Evolutionary conservation across 1,140 invertebrate species (phyloP).

Genomic region (Orussus abietinus): DNA sequence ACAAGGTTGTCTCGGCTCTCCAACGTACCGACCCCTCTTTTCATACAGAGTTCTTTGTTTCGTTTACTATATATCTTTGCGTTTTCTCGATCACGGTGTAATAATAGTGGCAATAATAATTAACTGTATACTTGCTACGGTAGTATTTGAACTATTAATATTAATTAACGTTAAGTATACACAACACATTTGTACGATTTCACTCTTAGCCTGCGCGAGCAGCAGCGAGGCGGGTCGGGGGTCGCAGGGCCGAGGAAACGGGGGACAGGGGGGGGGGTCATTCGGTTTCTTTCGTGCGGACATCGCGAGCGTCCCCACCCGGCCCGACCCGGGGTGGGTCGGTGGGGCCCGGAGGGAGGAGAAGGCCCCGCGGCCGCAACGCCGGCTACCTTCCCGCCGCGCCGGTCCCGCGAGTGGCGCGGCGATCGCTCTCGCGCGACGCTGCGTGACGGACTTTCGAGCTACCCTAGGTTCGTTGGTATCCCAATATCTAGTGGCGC

Average conservation of each 20-base stretch:
- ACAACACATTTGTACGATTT: conserved; percentile 54
- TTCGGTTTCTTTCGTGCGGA: conserved; percentile 13
- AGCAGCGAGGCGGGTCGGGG: conserved; percentile 27
- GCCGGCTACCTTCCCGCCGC: too few species aligned
- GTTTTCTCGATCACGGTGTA: conserved; percentile 7
- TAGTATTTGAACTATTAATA: conserved; percentile 49
- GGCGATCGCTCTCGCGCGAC: too few species aligned
- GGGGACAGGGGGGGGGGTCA: conserved; percentile 20
- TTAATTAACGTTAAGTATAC: conserved; percentile 52
- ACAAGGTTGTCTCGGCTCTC: neutral
- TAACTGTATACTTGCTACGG: conserved; percentile 34
- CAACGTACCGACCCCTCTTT: neutral
- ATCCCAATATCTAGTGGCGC: too few species aligned
- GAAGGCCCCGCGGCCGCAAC: too few species aligned
- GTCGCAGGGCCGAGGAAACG: too few species aligned
- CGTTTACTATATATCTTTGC: conserved; percentile 8
- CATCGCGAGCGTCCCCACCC: conserved; percentile 12
- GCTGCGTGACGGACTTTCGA: too few species aligned
- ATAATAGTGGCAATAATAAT: conserved; percentile 22
- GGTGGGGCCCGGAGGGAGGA: neutral
- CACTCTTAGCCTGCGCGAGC: conserved; percentile 38
- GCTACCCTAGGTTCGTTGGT: too few species aligned
- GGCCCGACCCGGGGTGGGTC: conserved; percentile 7
- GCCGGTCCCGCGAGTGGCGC: too few species aligned
- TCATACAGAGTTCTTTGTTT: conserved; percentile 8